phyloP scores from a whole-genome alignment of 2,797 vertebrate genomes.

The Muscicapa striata region DNA sequence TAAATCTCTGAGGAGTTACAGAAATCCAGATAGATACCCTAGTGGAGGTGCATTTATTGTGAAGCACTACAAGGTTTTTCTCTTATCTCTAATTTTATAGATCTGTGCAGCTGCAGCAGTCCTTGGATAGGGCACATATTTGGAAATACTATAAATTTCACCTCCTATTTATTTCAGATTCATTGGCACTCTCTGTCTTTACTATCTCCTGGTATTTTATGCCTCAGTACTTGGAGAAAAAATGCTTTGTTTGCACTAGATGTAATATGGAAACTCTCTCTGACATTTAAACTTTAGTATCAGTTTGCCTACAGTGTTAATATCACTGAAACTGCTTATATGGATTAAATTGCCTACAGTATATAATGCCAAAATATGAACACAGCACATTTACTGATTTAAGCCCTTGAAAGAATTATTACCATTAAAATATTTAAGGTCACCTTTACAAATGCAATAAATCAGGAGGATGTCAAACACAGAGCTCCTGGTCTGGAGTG shows the following conservation, averaged over 20 bases:
- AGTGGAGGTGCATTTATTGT: neutral
- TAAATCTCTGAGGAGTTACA: slow-evolving; percentile 44
- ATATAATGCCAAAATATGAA: slow-evolving; percentile 73
- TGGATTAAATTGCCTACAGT: slow-evolving; percentile 71
- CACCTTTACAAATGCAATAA: slow-evolving; percentile 72
- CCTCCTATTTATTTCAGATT: slow-evolving; percentile 67
- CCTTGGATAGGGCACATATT: slow-evolving; percentile 60
- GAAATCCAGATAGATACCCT: slow-evolving; percentile 16
- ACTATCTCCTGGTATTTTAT: slow-evolving; percentile 71
- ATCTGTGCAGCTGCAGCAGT: slow-evolving; percentile 38
- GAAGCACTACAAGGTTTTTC: neutral
- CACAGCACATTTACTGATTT: slow-evolving; percentile 68
- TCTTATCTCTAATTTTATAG: slow-evolving; percentile 61
- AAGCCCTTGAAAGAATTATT: slow-evolving; percentile 73
- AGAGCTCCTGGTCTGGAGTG: neutral
- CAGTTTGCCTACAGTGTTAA: slow-evolving; percentile 74
- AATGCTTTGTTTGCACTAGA: slow-evolving; percentile 73
- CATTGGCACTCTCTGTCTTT: slow-evolving; percentile 65
- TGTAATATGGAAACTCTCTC: slow-evolving; percentile 68
- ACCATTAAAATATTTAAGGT: slow-evolving; percentile 76
- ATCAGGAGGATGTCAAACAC: slow-evolving; percentile 66
- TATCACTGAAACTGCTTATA: slow-evolving; percentile 68
- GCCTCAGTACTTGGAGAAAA: slow-evolving; percentile 64
- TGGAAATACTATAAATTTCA: slow-evolving; percentile 69
- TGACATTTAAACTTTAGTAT: slow-evolving; percentile 77